A percentile compares a stretch with the other conserved stretches of the same genome.
Conservation (phyloP, 2,797 vertebrate species). For the Holocentrus rufus region DNA sequence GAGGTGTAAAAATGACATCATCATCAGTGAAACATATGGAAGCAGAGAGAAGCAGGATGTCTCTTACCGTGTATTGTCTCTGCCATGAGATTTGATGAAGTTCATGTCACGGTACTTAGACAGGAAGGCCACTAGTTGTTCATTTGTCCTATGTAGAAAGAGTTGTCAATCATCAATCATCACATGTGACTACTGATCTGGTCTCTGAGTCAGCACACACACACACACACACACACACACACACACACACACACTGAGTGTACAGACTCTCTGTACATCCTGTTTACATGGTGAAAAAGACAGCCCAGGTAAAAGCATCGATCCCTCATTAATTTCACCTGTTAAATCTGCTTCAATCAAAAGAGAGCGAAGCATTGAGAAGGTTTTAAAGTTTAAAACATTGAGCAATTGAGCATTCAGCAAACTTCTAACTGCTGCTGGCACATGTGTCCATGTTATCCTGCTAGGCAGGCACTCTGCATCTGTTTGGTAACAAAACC, state of each 20-base stretch:
- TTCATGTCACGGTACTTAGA: conserved; percentile 94
- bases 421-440: not conserved
- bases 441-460: not conserved
- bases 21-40: not conserved
- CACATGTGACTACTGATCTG: too few relatives aligned
- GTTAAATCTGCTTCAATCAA: too few relatives aligned
- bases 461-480: too few relatives aligned
- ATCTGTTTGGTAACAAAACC: not conserved
- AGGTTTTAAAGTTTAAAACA: too few relatives aligned
- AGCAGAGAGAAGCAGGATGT: not conserved
- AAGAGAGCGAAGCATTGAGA: too few relatives aligned
- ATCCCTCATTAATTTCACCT: too few relatives aligned
- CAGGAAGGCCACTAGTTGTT: conserved; percentile 93
- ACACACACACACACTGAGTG: too few relatives aligned
- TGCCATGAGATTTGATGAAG: conserved; percentile 97
- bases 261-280: too few relatives aligned
- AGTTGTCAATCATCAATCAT: conserved; percentile 39
- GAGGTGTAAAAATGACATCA: not conserved
- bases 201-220: too few relatives aligned
- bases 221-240: too few relatives aligned
- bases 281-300: too few relatives aligned
- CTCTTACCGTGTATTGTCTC: conserved; percentile 94
- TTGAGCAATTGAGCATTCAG: not conserved
- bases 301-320: too few relatives aligned
- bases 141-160: conserved; percentile 87